Evolutionary conservation across 2,888 invertebrate genomes (phyloP).

Genomic region (Masnerella sp.): DNA sequence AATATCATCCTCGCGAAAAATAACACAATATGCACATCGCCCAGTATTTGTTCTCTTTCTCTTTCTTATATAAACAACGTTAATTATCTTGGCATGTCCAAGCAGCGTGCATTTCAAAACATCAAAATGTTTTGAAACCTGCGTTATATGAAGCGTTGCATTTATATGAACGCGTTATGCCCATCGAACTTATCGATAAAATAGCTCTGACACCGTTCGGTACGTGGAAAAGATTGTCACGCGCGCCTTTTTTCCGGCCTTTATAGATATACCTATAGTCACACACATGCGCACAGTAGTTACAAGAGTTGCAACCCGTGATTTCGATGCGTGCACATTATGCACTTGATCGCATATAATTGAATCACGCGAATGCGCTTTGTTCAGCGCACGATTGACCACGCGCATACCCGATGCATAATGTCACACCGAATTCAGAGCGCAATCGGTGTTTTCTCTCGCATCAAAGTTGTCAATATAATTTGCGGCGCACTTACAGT

Average conservation of each 20-base stretch:
- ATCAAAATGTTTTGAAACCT: slow-evolving; percentile 22
- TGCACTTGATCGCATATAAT: slow-evolving; percentile 24
- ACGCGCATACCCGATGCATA: no score
- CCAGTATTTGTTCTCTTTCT: slow-evolving; percentile 12
- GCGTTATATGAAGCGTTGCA: slow-evolving; percentile 17
- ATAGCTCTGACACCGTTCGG: slow-evolving; percentile 38
- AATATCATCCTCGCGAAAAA: no score
- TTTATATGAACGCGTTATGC: slow-evolving; percentile 38
- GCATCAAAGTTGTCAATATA: no score
- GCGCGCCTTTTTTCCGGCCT: slow-evolving; percentile 30
- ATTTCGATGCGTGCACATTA: slow-evolving; percentile 50
- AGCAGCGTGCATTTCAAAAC: no score
- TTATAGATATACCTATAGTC: slow-evolving; percentile 27
- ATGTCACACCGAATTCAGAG: slow-evolving; percentile 30
- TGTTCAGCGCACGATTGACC: slow-evolving; percentile 31
- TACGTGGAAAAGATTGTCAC: slow-evolving; percentile 43
- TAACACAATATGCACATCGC: no score
- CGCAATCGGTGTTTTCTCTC: no score
- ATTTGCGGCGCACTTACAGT: no score
- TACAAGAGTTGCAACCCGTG: slow-evolving; percentile 25
- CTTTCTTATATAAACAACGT: slow-evolving; percentile 9
- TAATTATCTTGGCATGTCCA: slow-evolving; percentile 22
- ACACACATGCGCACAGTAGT: slow-evolving; percentile 10
- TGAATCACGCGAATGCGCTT: slow-evolving; percentile 32
- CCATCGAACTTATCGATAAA: slow-evolving; percentile 42